Conservation (phyloP, 2,888 invertebrate species). For the Euplagia quadripunctaria region DNA sequence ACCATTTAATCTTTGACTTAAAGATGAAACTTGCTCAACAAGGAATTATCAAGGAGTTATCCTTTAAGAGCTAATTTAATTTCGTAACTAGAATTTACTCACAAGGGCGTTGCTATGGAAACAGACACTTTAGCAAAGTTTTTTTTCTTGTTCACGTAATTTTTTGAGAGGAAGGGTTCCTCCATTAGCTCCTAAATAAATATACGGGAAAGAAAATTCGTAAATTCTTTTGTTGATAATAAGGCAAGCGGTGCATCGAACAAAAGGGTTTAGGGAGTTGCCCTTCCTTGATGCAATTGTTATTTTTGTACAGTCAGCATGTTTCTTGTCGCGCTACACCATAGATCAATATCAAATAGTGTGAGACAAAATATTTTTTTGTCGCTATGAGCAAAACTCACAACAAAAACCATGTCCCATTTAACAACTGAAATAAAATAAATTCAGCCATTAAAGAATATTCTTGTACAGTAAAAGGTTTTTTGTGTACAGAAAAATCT, state of each 20-base stretch:
- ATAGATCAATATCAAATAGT: constrained; percentile 56
- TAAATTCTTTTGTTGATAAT: constrained; percentile 64
- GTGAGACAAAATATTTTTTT: constrained; percentile 45
- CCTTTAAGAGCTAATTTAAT: constrained; percentile 56
- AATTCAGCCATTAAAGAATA: too few relatives aligned
- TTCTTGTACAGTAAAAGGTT: too few relatives aligned
- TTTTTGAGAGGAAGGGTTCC: constrained; percentile 63
- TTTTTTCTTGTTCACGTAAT: constrained; percentile 52
- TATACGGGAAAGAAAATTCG: constrained; percentile 60
- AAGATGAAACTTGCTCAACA: constrained; percentile 40
- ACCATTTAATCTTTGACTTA: constrained; percentile 37
- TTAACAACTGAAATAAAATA: constrained; percentile 26
- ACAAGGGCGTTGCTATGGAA: constrained; percentile 66
- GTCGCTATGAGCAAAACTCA: constrained; percentile 32
- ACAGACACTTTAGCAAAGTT: constrained; percentile 51
- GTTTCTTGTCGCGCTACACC: constrained; percentile 47
- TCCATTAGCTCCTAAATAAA: constrained; percentile 62
- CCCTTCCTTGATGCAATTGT: constrained; percentile 76
- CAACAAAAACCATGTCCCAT: constrained; percentile 30
- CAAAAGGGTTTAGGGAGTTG: constrained; percentile 68
- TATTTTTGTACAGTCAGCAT: constrained; percentile 74
- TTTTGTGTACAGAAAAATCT: too few relatives aligned
- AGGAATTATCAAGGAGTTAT: constrained; percentile 53
- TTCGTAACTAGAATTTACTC: constrained; percentile 51
- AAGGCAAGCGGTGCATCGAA: constrained; percentile 67